Evolutionary conservation across 2,797 vertebrate species (phyloP), one percentile per base, ranked within the genome.

Genomic region (Gephyroberyx darwinii): DNA sequence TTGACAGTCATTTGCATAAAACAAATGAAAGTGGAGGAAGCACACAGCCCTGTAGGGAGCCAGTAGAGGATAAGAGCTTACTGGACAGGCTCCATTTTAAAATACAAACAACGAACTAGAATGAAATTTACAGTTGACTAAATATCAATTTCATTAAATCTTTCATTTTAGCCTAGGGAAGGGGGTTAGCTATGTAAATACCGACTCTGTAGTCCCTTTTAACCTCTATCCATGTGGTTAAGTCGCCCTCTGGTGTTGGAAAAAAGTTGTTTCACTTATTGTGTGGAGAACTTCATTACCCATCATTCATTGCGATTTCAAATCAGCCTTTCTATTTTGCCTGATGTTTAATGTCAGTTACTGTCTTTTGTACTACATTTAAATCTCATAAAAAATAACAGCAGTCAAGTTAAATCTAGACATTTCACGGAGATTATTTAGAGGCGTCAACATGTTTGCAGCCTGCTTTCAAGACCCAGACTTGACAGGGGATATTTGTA

Each of bases 231-330:
- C 37, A 5, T 63, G 17, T 26, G 12, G 20, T 47, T 48, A 1
- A 65, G 17, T 51, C 81, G 71, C 63, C 85, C 76, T 85, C 90
- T 75, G 65, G 71, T 75, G 88, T 8, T 51, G 4, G 2, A 5
- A 45, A 13, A 5, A 13, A 5, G 48, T 22, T 12, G 0, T 20
- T 8, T 65, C 6, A 12, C 1, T 0, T 31, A 17, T 7, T 7
- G 1, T 5, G 5, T 6, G 2, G 0, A 39, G 9, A 73, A 92
- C 91, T 84, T n/a, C 85, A 88, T 5, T 82, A 75, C 74, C 91
- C 92, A 92, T 4, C 60, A 74, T 66, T 37, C 86, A 17, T 16
- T 83, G 67, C 5, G 2, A 17, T 2, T 20, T 10, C 0, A 39
- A 17, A 37, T 7, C 17, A 2, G 45, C 1, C 53, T 4, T 22